These are phyloP conservation scores for Tetrao urogallus DNA, from an alignment of 2,113 vertebrate species.

Conservation along the genomic window DNA sequence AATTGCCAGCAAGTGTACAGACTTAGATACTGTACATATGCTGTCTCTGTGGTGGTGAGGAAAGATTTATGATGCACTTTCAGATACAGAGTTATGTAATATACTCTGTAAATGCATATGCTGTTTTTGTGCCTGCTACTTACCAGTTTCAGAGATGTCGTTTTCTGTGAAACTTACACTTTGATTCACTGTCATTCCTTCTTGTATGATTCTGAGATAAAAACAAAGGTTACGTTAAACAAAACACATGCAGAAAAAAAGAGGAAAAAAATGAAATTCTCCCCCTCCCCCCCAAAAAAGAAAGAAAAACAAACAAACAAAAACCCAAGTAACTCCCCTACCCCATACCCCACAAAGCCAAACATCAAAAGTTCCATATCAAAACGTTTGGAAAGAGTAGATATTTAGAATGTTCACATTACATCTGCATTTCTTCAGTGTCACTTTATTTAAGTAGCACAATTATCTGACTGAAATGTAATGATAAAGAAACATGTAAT, in stretches of 20 bases:
- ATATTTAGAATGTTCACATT: neutral
- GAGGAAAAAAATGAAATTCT: too few relatives aligned
- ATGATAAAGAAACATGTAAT: rapidly evolving
- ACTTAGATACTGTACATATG: neutral
- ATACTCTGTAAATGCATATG: neutral
- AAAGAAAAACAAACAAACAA: neutral
- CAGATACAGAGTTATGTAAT: neutral
- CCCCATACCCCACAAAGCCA: neutral
- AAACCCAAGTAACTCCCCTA: neutral
- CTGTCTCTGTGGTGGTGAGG: neutral
- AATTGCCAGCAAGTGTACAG: neutral
- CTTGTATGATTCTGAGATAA: neutral
- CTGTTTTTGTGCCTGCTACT: rapidly evolving
- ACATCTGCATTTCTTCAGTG: neutral
- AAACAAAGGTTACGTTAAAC: neutral
- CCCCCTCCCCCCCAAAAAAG: too few relatives aligned
- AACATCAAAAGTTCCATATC: neutral
- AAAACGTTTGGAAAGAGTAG: neutral
- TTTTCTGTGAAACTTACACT: neutral
- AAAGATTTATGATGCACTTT: neutral
- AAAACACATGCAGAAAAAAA: neutral
- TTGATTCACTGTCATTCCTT: constrained; percentile 10
- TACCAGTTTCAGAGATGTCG: neutral
- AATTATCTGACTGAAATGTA: neutral
- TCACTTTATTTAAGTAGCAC: neutral